Conservation (phyloP, 2,888 invertebrate genomes). For the Nesidiocoris tenuis region DNA sequence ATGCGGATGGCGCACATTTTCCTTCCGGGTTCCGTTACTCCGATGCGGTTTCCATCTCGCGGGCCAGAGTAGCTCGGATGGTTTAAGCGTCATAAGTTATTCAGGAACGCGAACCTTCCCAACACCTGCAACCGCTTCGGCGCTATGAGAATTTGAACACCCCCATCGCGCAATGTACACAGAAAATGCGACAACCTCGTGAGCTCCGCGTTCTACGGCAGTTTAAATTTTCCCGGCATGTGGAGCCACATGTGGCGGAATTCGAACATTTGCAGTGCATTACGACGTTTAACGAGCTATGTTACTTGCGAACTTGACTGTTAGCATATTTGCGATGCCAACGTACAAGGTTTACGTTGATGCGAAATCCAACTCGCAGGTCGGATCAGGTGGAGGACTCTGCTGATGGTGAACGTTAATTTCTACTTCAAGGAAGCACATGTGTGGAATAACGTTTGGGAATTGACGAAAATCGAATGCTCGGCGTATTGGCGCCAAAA, state of each 20-base stretch:
- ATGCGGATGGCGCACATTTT: too few relatives aligned
- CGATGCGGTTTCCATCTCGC: neutral
- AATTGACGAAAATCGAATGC: too few relatives aligned
- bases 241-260: neutral
- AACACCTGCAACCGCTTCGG: constrained; percentile 21
- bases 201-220: neutral
- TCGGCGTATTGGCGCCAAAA: too few relatives aligned
- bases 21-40: too few relatives aligned
- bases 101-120: constrained; percentile 23
- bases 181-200: neutral
- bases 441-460: too few relatives aligned
- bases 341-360: too few relatives aligned
- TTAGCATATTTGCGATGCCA: too few relatives aligned
- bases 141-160: neutral
- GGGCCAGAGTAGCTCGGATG: neutral
- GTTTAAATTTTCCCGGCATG: neutral
- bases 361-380: too few relatives aligned
- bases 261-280: neutral
- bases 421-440: too few relatives aligned
- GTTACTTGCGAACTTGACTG: too few relatives aligned
- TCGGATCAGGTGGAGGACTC: too few relatives aligned
- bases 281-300: neutral
- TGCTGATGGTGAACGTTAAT: too few relatives aligned
- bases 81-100: constrained; percentile 23
- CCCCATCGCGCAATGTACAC: neutral